Base-by-base conservation (phyloP, 2,888 invertebrate genomes). In the Phyllotreta cruciferae region DNA sequence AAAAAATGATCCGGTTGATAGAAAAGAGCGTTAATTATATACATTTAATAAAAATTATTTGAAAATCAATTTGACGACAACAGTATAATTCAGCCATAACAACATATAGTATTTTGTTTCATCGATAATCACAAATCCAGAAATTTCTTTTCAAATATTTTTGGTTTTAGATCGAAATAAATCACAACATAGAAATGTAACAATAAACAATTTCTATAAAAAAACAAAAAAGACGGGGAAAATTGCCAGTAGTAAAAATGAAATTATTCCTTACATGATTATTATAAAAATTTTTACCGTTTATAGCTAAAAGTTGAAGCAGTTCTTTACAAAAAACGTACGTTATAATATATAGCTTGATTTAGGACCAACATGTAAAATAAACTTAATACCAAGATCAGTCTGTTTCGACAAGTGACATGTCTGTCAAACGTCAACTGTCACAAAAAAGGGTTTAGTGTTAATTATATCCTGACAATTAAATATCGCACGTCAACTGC, bases 31-130 rank as follows among this genome's bases (percentile, higher is more conserved):
- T 44, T 52, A 52, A 37, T 41, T 68, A 71, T 73, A 71, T 72
- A 74, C 71, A 73, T 73, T 74, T 73, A 74, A 74, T 75, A 75
- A 73, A 74, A 75, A 74, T 73, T 69, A 70, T 69, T 72, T 72
- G 67, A 62, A 72, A 75, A 71, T 69, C 66, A 71, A 72, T 71
- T 70, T 63, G 71, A 68, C 69, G 50, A 69, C 72, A 75, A 73
- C 72, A 73, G 50, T 60, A 70, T 70, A 68, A 70, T 69, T 68
- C 71, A 72, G 69, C 71, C 69, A 70, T 71, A 74, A 74, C 73
- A 74, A 73, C 71, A 68, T 70, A 70, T 60, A 66, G 37, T 44
- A 68, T 70, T 73, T 67, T 67, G 68, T 70, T 70, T 70, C 57
- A 62, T 24, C 65, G 68, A 70, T 68, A 66, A 72, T 69, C 67